Evolutionary conservation across 2,797 vertebrate species (phyloP).

Genomic region (Spinus olivaceus): DNA sequence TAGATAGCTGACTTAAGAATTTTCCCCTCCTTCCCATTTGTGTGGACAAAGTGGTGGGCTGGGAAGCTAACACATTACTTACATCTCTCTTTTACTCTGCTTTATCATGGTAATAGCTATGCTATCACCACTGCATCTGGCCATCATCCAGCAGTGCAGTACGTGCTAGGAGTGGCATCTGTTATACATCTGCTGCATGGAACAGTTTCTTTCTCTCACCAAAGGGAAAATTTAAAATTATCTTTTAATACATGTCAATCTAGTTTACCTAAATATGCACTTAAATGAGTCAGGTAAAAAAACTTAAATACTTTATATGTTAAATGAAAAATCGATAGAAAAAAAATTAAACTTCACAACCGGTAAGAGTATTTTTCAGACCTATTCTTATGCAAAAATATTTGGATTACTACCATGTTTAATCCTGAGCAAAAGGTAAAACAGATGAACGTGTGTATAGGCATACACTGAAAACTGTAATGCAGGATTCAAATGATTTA

Average conservation of each 20-base stretch:
- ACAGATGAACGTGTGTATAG: background rate
- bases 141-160: background rate
- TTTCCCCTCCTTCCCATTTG: background rate
- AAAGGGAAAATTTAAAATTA: background rate
- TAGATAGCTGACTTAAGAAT: background rate
- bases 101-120: background rate
- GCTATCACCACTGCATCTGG: slow-evolving; percentile 10
- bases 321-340: background rate
- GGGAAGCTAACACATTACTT: background rate
- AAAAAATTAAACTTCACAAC: background rate
- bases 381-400: background rate
- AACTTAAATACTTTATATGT: background rate
- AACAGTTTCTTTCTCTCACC: background rate
- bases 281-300: background rate
- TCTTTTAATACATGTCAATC: background rate
- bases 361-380: background rate
- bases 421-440: background rate
- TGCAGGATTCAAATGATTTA: background rate
- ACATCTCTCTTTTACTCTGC: background rate
- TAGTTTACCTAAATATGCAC: background rate
- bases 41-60: background rate
- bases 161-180: background rate
- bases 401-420: background rate
- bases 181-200: background rate
- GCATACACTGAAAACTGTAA: background rate